Evolutionary conservation across 1,140 invertebrate species (phyloP).

Genomic region (Drosophila gunungcola): DNA sequence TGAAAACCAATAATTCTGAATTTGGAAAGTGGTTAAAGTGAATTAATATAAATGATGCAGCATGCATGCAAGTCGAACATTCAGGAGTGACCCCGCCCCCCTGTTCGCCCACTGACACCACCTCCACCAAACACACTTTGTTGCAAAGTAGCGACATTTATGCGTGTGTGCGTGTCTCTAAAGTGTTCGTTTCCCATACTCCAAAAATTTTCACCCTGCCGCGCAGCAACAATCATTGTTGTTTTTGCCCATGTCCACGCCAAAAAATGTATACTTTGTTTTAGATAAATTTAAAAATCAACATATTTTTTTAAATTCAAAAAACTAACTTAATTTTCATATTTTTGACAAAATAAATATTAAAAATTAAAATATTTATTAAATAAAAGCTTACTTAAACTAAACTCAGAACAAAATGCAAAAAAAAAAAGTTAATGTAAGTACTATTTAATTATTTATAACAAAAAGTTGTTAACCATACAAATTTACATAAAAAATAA

Average conservation of each 20-base stretch:
- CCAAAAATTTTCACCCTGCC: constrained; percentile 3
- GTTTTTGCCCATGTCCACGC: not conserved
- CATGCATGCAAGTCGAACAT: not conserved
- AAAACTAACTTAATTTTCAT: no score
- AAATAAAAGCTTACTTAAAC: no score
- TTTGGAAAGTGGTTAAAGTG: not conserved
- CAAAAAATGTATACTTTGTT: not conserved
- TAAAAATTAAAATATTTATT: no score
- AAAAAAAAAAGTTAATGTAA: not conserved
- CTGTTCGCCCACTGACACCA: not conserved
- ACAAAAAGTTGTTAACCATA: no score
- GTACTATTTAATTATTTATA: no score
- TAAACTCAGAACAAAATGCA: not conserved
- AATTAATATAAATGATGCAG: not conserved
- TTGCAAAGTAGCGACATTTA: constrained; percentile 70
- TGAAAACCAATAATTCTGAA: no score
- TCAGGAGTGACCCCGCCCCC: not conserved
- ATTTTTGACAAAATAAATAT: no score
- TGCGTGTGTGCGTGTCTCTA: constrained; percentile 60
- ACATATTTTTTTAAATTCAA: no score
- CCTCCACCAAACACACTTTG: constrained; percentile 53
- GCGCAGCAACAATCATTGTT: constrained; percentile 5
- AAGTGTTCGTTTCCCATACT: constrained; percentile 16
- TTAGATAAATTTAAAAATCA: no score
- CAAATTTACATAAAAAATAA: no score